Conservation (phyloP, 2,888 invertebrate genomes). For the Xestia c-nigrum region DNA sequence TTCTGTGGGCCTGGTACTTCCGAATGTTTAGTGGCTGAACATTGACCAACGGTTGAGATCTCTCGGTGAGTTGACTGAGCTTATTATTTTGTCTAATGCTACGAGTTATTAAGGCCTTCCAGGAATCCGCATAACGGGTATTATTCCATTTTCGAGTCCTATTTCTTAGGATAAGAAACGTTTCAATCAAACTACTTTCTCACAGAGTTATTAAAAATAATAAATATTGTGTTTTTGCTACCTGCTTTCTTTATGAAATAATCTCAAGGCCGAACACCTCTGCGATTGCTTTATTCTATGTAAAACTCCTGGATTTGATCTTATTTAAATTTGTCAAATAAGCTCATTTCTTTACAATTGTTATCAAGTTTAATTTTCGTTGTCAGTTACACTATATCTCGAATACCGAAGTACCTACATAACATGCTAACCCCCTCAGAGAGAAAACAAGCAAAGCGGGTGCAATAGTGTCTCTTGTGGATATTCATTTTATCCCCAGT, state of each 20-base stretch:
- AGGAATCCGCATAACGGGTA: not conserved
- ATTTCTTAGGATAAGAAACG: not conserved
- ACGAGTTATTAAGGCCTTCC: not conserved
- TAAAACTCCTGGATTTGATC: not conserved
- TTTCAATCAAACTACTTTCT: not conserved
- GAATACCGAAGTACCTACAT: not conserved
- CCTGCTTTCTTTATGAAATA: not conserved
- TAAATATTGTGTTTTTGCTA: too few species aligned
- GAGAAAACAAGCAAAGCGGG: not conserved
- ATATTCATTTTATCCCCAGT: conserved; percentile 13
- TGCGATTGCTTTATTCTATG: not conserved
- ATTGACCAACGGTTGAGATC: not conserved
- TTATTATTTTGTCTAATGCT: not conserved
- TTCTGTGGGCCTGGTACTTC: conserved; percentile 12
- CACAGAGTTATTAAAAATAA: not conserved
- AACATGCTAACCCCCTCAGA: not conserved
- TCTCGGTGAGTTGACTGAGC: not conserved
- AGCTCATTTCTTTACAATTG: not conserved
- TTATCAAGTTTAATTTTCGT: not conserved
- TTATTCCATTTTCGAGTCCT: not conserved
- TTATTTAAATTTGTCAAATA: not conserved
- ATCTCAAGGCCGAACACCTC: not conserved
- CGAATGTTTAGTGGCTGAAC: not conserved
- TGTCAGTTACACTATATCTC: not conserved
- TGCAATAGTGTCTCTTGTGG: not conserved